These are phyloP conservation scores for Cataglyphis rosenhaueri DNA, from an alignment of 2,888 invertebrate genomes.

Conservation along the genomic window DNA sequence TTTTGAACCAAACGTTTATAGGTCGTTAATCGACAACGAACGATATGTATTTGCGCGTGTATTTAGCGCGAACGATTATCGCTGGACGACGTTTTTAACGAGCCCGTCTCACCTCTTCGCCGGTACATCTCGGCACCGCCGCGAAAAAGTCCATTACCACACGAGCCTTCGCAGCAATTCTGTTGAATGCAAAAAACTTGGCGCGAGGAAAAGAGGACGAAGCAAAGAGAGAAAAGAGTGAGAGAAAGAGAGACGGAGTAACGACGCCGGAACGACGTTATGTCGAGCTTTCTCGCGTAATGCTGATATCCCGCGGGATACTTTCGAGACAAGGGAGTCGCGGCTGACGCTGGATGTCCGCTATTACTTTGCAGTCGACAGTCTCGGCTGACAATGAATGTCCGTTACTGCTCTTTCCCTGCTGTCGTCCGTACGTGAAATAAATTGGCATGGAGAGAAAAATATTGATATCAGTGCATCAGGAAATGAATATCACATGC, in stretches of 20 bases:
- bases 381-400: neutral
- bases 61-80: constrained; percentile 57
- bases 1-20: constrained; percentile 10
- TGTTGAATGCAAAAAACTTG: constrained; percentile 64
- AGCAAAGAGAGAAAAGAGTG: constrained; percentile 8
- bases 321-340: constrained; percentile 37
- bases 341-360: constrained; percentile 9
- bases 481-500: neutral
- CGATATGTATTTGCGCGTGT: neutral
- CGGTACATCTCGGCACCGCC: neutral
- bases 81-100: constrained; percentile 49
- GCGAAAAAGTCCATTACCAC: constrained; percentile 52
- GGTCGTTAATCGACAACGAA: constrained; percentile 19
- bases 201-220: constrained; percentile 28
- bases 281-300: constrained; percentile 63
- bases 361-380: constrained; percentile 22
- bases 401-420: neutral
- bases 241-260: constrained; percentile 1
- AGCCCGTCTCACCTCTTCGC: constrained; percentile 16
- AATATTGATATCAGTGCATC: neutral
- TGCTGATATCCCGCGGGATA: constrained; percentile 56
- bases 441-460: neutral
- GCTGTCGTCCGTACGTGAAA: neutral
- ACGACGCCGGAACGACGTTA: constrained; percentile 59
- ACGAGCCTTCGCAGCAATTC: constrained; percentile 59